Percentiles rank a stretch among this genome's conserved stretches.
phyloP scores from a whole-genome alignment of 2,797 vertebrate species.

The Pachyuromys duprasi region DNA sequence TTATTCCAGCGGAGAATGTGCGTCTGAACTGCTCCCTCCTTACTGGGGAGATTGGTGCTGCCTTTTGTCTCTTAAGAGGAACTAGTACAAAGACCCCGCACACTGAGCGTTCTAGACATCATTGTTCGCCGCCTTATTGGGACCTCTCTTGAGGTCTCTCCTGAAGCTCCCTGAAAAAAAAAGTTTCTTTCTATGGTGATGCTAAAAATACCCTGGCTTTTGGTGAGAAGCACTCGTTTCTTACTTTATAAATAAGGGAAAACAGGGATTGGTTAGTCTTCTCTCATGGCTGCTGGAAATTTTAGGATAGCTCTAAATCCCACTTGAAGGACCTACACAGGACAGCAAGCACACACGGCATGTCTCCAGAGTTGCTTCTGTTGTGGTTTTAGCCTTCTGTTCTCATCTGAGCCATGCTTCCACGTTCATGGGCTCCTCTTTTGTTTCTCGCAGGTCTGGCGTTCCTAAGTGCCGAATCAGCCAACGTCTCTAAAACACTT shows the following conservation, averaged over 20 bases:
- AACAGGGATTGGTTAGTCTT: not conserved
- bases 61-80: not conserved
- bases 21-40: no score
- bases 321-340: not conserved
- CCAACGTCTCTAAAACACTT: not conserved
- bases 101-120: not conserved
- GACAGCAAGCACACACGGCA: not conserved
- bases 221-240: not conserved
- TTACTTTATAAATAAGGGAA: not conserved
- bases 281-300: not conserved
- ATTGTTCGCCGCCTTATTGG: not conserved
- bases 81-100: no score
- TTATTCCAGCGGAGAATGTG: not conserved
- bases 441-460: not conserved
- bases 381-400: not conserved
- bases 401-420: not conserved
- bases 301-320: not conserved
- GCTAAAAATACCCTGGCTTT: conserved; percentile 20
- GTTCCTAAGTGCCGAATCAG: not conserved
- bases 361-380: not conserved
- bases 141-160: not conserved
- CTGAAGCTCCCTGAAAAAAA: not conserved
- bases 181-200: conserved; percentile 6
- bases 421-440: not conserved
- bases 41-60: not conserved